These are phyloP conservation scores for Brachystomella parvula DNA, from an alignment of 1,140 invertebrate species.

Conservation along the genomic window DNA sequence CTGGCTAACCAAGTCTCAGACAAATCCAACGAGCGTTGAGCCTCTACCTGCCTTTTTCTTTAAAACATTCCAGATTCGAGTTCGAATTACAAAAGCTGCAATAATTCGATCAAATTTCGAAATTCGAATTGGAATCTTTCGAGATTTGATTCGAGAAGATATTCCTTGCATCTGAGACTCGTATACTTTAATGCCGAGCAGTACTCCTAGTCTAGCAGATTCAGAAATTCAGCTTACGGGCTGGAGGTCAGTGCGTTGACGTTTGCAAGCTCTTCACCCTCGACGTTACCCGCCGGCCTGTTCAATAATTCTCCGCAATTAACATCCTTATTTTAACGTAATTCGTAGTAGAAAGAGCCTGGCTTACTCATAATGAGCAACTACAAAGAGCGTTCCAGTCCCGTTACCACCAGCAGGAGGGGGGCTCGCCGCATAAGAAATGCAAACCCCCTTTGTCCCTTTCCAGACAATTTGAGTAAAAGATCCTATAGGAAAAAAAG, in stretches of 20 bases:
- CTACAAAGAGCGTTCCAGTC: not conserved
- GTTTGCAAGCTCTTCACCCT: not conserved
- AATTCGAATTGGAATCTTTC: no score
- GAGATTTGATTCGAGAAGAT: not conserved
- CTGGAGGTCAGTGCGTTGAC: not conserved
- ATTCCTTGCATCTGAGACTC: not conserved
- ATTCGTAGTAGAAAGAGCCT: not conserved
- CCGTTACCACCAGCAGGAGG: not conserved
- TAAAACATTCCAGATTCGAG: no score
- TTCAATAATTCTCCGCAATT: not conserved
- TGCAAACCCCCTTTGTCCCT: conserved; percentile 7
- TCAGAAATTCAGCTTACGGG: not conserved
- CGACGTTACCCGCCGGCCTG: not conserved
- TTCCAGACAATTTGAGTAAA: conserved; percentile 26
- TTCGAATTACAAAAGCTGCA: no score
- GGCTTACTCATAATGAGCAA: not conserved
- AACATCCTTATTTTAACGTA: not conserved
- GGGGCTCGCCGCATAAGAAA: not conserved
- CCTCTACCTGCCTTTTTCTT: no score
- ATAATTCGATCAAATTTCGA: no score
- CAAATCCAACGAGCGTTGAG: no score
- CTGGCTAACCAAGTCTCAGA: no score
- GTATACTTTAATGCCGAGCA: not conserved
- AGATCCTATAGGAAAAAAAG: no score
- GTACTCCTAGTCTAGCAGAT: not conserved